phyloP scores from a whole-genome alignment of 1,140 invertebrate species.

The Drosophila arizonae region DNA sequence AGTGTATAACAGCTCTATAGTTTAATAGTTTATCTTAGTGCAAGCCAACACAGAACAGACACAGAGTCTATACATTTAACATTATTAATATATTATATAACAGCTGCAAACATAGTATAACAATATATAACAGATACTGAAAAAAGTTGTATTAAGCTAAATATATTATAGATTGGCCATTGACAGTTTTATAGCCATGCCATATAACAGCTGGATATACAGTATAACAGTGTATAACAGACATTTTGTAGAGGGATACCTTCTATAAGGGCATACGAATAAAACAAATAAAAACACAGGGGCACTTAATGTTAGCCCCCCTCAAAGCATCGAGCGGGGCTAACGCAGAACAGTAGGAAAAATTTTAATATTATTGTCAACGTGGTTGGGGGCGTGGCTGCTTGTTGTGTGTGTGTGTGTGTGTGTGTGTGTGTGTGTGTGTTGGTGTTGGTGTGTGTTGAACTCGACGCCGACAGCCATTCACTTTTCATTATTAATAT shows the following conservation, averaged over 20 bases:
- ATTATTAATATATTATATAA: background rate
- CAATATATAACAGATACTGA: background rate
- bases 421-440: slow-evolving; percentile 11
- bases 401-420: slow-evolving; percentile 10
- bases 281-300: slow-evolving; percentile 40
- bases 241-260: background rate
- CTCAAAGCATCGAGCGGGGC: background rate
- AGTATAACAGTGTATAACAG: background rate
- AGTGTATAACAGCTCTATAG: background rate
- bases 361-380: slow-evolving; percentile 69
- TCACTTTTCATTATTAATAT: slow-evolving; percentile 82
- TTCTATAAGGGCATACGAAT: background rate
- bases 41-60: background rate
- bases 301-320: slow-evolving; percentile 30
- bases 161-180: no score
- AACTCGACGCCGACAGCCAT: slow-evolving; percentile 60
- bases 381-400: slow-evolving; percentile 17
- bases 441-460: slow-evolving; percentile 24
- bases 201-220: background rate
- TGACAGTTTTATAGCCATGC: no score
- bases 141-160: no score
- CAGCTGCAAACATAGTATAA: background rate
- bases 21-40: background rate
- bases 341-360: slow-evolving; percentile 59
- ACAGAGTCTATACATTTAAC: no score